Conservation (phyloP, 2,888 invertebrate species). For the Entomobrya proxima region DNA sequence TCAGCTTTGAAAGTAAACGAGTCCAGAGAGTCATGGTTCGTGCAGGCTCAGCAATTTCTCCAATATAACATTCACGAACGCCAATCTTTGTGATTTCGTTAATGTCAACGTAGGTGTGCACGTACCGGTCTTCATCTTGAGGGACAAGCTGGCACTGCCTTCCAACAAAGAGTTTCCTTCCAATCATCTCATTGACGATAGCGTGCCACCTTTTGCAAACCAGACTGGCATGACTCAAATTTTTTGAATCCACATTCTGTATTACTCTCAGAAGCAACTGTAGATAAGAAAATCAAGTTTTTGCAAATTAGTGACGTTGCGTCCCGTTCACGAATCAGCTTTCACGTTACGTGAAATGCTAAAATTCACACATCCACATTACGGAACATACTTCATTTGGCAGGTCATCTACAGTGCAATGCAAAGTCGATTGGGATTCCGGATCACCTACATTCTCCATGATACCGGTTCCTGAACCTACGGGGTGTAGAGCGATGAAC, state of each 20-base stretch:
- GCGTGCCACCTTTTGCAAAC: conserved; percentile 49
- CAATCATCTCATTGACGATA: conserved; percentile 53
- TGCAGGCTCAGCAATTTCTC: conserved; percentile 48
- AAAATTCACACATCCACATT: no score
- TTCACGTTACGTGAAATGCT: no score
- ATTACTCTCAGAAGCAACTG: neutral
- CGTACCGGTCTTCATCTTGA: conserved; percentile 39
- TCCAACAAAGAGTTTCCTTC: conserved; percentile 56
- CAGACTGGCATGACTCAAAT: neutral
- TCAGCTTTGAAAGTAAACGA: conserved; percentile 30
- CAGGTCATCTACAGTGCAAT: no score
- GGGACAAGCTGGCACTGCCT: conserved; percentile 54
- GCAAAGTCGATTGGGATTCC: no score
- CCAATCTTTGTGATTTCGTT: conserved; percentile 43
- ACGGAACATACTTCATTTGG: no score
- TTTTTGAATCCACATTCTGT: neutral
- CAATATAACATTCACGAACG: conserved; percentile 46
- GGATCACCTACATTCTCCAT: no score
- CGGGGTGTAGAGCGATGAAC: no score
- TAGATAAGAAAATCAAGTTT: neutral
- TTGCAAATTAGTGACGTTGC: neutral
- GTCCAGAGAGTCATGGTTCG: neutral
- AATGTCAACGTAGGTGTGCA: conserved; percentile 53
- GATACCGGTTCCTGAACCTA: no score
- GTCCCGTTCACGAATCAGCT: no score